Base-by-base conservation (phyloP, 2,888 invertebrate genomes). In the Ditylenchus weischeri region DNA sequence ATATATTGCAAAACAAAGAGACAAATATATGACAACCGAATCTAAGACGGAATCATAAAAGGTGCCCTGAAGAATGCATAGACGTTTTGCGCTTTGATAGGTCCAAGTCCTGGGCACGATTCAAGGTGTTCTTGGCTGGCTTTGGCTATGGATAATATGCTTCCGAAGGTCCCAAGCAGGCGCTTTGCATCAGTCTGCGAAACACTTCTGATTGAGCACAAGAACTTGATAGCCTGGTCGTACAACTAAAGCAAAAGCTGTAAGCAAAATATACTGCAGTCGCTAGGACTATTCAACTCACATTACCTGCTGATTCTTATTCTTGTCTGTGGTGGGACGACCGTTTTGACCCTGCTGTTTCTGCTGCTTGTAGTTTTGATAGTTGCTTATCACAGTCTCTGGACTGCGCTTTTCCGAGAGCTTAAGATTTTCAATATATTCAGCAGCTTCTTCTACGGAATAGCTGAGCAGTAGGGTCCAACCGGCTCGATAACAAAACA, bases 361-460 rank as follows among this genome's bases (percentile, higher is more conserved):
- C 50, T 70, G 47, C 35, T 54, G 23, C 18, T 49, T 47, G 49
- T 62, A 68, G 43, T 70, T 61, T 13, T 70, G 65, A 29, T 61
- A 54, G 35, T 49, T 51, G 35, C 50, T 23, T 36, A 72, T 74
- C 18, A 65, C 65, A 3, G 64, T 57, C 54, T 68, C 67, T 8
- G 70, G 65, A 54, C 62, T 71, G 13, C 72, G 72, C 38, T 72
- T 72, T 65, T 81, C 78, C 18, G 75, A 65, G 60, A 77, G 59
- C 66, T 82, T 80, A 62, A 81, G 70, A 38, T 72, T 78, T 69
- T 82, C 82, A 51, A 82, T 72, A 71, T 80, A 82, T 65, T 82
- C 82, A 21, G 79, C 82, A 6, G 82, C 82, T 68, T 82, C 82
- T 71, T 82, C 82, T 23, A 78, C 80, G 60, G 80, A 75, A 65